phyloP scores from a whole-genome alignment of 2,888 invertebrate genomes.

The Cephus spinipes region DNA sequence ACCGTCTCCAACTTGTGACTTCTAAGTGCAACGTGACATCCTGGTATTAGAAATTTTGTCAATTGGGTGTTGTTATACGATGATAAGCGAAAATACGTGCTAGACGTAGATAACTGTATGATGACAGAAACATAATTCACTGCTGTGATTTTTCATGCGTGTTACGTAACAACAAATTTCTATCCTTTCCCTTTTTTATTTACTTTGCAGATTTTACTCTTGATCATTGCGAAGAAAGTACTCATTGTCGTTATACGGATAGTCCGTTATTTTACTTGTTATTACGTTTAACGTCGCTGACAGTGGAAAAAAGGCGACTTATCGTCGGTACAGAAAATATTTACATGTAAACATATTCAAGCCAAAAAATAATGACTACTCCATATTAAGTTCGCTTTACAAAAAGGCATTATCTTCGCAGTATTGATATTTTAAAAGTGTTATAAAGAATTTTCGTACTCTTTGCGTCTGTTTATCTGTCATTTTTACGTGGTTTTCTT shows the following conservation, averaged over 20 bases:
- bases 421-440: background rate
- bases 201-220: no score
- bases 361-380: background rate
- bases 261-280: background rate
- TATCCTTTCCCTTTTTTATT: no score
- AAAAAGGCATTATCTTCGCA: background rate
- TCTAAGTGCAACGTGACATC: background rate
- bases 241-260: background rate
- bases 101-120: no score
- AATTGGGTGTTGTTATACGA: background rate
- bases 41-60: background rate
- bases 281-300: background rate
- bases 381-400: background rate
- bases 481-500: background rate
- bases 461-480: background rate
- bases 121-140: background rate
- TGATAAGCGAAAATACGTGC: no score
- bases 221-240: background rate
- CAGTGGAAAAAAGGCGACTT: background rate
- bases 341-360: background rate
- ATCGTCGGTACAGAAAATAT: background rate
- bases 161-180: no score
- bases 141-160: background rate
- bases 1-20: background rate
- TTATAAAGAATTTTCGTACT: background rate